phyloP scores from a whole-genome alignment of 2,888 invertebrate genomes.

The Criorhina ranunculi region DNA sequence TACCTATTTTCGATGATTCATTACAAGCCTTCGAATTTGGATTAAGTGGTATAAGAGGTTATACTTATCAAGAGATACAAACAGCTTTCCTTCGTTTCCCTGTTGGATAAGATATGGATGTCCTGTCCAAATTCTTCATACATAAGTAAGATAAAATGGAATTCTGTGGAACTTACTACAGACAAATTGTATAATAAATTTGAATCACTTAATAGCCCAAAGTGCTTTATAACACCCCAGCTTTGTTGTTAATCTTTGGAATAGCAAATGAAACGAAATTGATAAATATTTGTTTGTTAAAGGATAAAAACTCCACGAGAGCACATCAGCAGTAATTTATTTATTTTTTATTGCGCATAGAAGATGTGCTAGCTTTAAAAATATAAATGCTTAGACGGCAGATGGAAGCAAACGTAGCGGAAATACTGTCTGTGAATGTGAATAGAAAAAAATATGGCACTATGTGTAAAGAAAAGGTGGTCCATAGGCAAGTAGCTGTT shows the following conservation, averaged over 20 bases:
- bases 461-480: too few relatives aligned
- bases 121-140: background rate
- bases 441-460: too few relatives aligned
- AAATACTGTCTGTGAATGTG: too few relatives aligned
- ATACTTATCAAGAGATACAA: background rate
- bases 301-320: too few relatives aligned
- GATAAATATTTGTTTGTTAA: conserved; percentile 22
- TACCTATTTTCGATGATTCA: background rate
- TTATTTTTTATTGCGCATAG: too few relatives aligned
- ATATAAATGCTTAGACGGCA: too few relatives aligned
- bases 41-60: background rate
- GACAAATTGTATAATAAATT: background rate
- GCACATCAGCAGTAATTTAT: too few relatives aligned
- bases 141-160: background rate
- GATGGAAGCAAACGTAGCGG: too few relatives aligned
- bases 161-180: background rate
- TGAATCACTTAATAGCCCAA: background rate
- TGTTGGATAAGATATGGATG: background rate
- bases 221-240: background rate
- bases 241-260: conserved; percentile 2
- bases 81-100: background rate
- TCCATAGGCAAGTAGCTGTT: too few relatives aligned
- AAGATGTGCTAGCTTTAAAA: too few relatives aligned
- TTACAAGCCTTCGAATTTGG: background rate
- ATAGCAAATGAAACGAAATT: background rate